Evolutionary conservation across 2,797 vertebrate species (phyloP), one percentile per base, ranked within the genome.

Genomic region (Heteromormyrus szaboi): DNA sequence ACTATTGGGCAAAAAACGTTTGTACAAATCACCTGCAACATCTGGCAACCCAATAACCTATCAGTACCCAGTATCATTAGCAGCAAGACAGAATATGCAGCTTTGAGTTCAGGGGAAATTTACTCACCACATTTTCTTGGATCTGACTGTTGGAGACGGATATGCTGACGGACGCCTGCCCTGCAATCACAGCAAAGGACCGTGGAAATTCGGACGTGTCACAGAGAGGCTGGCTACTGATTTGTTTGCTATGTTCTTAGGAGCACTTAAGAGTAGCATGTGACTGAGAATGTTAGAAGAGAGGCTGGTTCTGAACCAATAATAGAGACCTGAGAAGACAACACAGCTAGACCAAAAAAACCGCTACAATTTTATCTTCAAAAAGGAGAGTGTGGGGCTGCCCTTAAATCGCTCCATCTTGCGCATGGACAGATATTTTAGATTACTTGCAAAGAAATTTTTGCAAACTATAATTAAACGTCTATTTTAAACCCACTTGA

Each of bases 141-240:
- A 98, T 97, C 93, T 97, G 96, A 93, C 97, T 97, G 93, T 98
- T 98, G 89, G 97, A 97, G 79, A 98, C 97, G 0, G 97, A 98
- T 92, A 98, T 97, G 90, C 95, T 97, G 91, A 98, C 91, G 1
- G 97, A 98, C 0, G 97, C 97, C 93, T 97, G 97, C 91, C 97
- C 97, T 98, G 90, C 44, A 85, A 93, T 89, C 2, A 65, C n/a
- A 91, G 89, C 17, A 46, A 85, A 91, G 50, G 2, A 76, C 89
- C 19, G 88, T 41, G 1, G 65, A 86, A 29, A 87, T 72, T 83
- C 51, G 76, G 56, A 68, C 29, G n/a, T 87, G 50, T 53, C 85
- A 12, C 7, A 12, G 59, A 86, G 4, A 86, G 41, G 17, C 76
- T 79, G 6, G 37, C 41, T 79, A 44, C 33, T 48, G n/a, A 25